Evolutionary conservation across 2,888 invertebrate genomes (phyloP).

Genomic region (Tetropium fuscum): DNA sequence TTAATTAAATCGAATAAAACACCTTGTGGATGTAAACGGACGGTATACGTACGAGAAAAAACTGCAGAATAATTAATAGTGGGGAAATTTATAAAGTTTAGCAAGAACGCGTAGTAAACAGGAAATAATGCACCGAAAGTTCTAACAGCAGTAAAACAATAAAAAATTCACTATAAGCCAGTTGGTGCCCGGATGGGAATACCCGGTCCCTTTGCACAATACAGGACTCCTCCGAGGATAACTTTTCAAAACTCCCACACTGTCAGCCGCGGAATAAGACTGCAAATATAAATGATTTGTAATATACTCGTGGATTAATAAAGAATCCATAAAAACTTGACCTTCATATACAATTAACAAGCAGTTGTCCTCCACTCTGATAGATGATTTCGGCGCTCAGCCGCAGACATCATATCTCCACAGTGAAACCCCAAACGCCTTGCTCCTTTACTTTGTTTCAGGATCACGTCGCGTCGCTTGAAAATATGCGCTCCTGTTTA

Average conservation of each 20-base stretch:
- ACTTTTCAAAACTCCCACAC: constrained; percentile 30
- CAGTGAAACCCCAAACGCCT: too few relatives aligned
- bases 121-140: constrained; percentile 40
- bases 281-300: constrained; percentile 25
- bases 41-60: constrained; percentile 22
- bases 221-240: constrained; percentile 23
- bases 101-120: constrained; percentile 40
- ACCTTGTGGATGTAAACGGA: constrained; percentile 39
- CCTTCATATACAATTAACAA: too few relatives aligned
- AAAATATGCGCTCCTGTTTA: too few relatives aligned
- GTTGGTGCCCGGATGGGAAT: constrained; percentile 17
- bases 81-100: constrained; percentile 42
- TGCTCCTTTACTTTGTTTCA: too few relatives aligned
- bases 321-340: too few relatives aligned
- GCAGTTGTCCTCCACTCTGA: too few relatives aligned
- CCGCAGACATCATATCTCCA: too few relatives aligned
- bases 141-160: constrained; percentile 46
- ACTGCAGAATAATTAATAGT: constrained; percentile 44
- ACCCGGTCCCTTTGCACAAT: constrained; percentile 14
- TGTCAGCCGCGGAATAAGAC: constrained; percentile 28
- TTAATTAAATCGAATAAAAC: constrained; percentile 49
- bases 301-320: too few relatives aligned
- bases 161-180: constrained; percentile 44
- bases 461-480: too few relatives aligned
- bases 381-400: too few relatives aligned